Conservation (phyloP, 2,888 invertebrate genomes). For the Liodrosophila aerea region DNA sequence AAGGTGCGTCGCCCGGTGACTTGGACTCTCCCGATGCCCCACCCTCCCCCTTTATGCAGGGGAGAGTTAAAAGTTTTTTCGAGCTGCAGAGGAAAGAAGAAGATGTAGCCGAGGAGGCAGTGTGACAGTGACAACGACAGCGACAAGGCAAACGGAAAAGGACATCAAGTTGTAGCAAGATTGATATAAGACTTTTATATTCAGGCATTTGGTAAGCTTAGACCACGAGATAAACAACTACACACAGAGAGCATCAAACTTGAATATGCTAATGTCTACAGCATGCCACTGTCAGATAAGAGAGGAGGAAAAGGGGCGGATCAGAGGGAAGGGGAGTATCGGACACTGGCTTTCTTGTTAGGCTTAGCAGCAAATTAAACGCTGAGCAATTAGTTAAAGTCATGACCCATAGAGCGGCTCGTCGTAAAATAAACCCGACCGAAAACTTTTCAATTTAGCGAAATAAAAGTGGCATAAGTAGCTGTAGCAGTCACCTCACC, state of each 20-base stretch:
- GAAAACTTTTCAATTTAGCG: conserved; percentile 66
- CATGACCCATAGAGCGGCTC: conserved; percentile 31
- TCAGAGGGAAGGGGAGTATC: not conserved
- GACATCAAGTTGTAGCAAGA: conserved; percentile 66
- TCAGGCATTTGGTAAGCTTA: conserved; percentile 72
- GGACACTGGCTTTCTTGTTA: conserved; percentile 45
- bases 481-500: conserved; percentile 42
- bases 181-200: conserved; percentile 76
- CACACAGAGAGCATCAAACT: conserved; percentile 55
- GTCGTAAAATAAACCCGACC: conserved; percentile 46
- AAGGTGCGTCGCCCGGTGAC: conserved; percentile 66
- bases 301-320: not conserved
- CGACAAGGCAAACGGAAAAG: conserved; percentile 27
- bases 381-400: conserved; percentile 51
- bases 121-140: conserved; percentile 35
- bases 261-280: conserved; percentile 71
- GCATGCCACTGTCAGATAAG: conserved; percentile 44
- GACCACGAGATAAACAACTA: conserved; percentile 65
- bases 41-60: conserved; percentile 11
- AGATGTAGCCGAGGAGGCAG: conserved; percentile 6
- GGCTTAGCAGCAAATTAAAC: conserved; percentile 55
- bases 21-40: conserved; percentile 41
- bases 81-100: conserved; percentile 3
- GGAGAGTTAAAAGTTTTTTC: conserved; percentile 32
- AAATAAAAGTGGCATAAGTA: not conserved